Base-by-base conservation (phyloP, 2,113 vertebrate species). In the Saccopteryx bilineata region DNA sequence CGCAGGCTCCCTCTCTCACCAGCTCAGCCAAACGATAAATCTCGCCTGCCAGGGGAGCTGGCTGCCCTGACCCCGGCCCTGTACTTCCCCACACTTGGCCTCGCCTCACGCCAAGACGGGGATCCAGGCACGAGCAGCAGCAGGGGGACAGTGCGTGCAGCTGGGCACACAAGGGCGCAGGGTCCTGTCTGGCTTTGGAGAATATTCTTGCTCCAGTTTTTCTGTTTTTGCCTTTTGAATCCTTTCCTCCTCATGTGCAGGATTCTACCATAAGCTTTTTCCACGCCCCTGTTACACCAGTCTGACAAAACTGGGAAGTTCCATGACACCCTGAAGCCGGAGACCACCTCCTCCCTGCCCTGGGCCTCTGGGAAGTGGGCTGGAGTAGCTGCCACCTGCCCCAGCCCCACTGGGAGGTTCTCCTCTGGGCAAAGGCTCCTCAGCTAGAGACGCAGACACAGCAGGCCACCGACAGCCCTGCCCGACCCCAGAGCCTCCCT, bases 21-120 rank as follows among this genome's bases (percentile, higher is more conserved):
- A 19, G n/a, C 82, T 46, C 87, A 85, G 97, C 96, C 97, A 97
- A 96, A 94, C 90, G 96, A 96, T 97, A 97, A 97, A 97, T 98
- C 97, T 95, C 61, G 88, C 46, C 95, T 97, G 95, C 96, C 96
- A 95, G 95, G 91, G 92, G 39, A 94, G 69, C 88, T 82, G 94
- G 96, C 95, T 69, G 61, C 92, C 91, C 94, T 95, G 96, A 95
- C 96, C 96, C 92, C 69, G 4, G 94, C 93, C 93, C 93, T 56
- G 83, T 87, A 80, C 90, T 58, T 90, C 82, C 66, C 24, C 48
- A 3, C 23, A 76, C 90, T 66, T n/a, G 85, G 94, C 86, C 86
- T 94, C 0, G 5, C 60, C 65, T 89, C 89, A 54, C 87, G 94
- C 97, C 97, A 97, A 96, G 74, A 78, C 7, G 85, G 46, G n/a